Base-by-base conservation (phyloP, 2,888 invertebrate species). In the Elaeidobius kamerunicus region DNA sequence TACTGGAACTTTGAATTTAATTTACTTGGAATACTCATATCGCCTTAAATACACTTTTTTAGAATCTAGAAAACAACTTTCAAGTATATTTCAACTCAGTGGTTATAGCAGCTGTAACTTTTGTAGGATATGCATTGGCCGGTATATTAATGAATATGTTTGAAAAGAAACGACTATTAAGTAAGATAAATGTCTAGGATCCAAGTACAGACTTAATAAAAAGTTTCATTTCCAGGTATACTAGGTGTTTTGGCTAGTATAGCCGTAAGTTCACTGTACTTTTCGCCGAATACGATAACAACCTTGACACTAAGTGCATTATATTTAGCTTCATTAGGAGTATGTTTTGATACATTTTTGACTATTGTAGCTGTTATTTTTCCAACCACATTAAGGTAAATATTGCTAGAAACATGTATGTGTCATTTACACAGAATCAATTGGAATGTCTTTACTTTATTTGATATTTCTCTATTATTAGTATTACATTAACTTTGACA, bases 291-390 rank as follows among this genome's bases (percentile, higher is more conserved):
- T 53, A 72, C 78, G 0, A 57, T 72, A 6, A 71, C 77, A 1
- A 64, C 63, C 2, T 52, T 67, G 9, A 46, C 57, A 30, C 55
- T 67, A 60, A 76, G 82, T 2, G 76, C 85, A 1, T 62, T 78
- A 0, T 79, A 76, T 40, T 70, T 83, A 2, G 75, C 79, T 1
- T 69, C 80, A 57, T 76, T 76, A 1, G 75, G 84, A 54, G 71
- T 86, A 59, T 65, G 77, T 60, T 69, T 81, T 58, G 85, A 85
- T 62, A 69, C 86, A 50, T 67, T 85, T 57, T 69, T 84, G 56
- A 78, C 84, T 67, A 75, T 85, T 62, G 73, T 83, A 50, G 83
- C 85, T 0, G 81, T 83, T 50, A 65, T 84, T 30, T 84, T 85
- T 56, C 85, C 85, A 1, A 85, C 85, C 1, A 77, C 81, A 1